phyloP scores from a whole-genome alignment of 2,888 invertebrate genomes.

The Portevinia maculata region DNA sequence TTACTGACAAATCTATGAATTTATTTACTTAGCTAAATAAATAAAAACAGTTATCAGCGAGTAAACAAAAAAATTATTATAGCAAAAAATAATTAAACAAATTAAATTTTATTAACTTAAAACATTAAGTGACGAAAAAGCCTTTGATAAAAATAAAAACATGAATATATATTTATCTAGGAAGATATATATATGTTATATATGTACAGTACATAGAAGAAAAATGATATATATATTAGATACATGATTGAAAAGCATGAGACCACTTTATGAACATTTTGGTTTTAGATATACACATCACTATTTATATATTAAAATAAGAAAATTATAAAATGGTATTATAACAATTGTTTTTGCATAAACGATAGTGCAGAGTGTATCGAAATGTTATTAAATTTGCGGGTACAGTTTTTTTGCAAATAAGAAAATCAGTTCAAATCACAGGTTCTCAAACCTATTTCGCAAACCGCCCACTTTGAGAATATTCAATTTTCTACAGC shows the following conservation, averaged over 20 bases:
- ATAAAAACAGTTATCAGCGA: conserved; percentile 54
- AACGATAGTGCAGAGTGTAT: not conserved
- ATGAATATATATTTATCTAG: conserved; percentile 51
- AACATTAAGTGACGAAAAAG: conserved; percentile 56
- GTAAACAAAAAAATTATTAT: conserved; percentile 18
- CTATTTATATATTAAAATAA: conserved; percentile 35
- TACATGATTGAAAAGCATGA: conserved; percentile 63
- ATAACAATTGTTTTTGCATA: conserved; percentile 27
- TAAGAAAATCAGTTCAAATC: too few relatives aligned
- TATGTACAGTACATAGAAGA: conserved; percentile 49
- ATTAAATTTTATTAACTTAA: conserved; percentile 60
- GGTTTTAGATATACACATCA: conserved; percentile 66
- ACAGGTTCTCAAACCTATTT: too few relatives aligned
- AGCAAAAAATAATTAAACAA: conserved; percentile 19
- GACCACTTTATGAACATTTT: conserved; percentile 71
- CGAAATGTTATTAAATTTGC: not conserved
- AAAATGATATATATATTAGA: conserved; percentile 31
- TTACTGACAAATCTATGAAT: conserved; percentile 69
- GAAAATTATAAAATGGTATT: not conserved
- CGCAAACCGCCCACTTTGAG: too few relatives aligned
- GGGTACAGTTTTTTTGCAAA: not conserved
- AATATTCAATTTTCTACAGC: too few relatives aligned
- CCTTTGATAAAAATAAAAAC: conserved; percentile 49
- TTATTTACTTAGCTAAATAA: conserved; percentile 73
- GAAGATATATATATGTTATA: too few relatives aligned